Base-by-base conservation (phyloP, 2,797 vertebrate genomes). In the Dallia pectoralis region DNA sequence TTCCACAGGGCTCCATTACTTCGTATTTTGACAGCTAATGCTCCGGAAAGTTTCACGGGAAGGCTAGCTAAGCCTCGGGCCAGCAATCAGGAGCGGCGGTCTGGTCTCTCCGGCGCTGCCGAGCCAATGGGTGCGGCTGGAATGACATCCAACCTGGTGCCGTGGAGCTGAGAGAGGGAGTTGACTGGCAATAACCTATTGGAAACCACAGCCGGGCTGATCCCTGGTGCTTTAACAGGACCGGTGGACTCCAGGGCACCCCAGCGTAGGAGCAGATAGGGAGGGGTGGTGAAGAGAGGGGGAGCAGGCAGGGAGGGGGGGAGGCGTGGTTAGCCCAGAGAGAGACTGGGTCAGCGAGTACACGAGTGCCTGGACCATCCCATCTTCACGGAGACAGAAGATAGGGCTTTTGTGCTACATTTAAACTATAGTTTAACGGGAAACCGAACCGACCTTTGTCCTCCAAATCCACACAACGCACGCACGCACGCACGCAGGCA, bases 381-480 rank as follows among this genome's bases (percentile, higher is more conserved):
- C 12, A 12, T 19, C 22, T 11, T 27, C 25, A 27, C 53, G 11
- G 9, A 59, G n/a, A 25, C 53, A 59, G 53, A 25, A 59, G 22
- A 27, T 14, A 1, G 40, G 40, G 11, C 53, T 59, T 59, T 59
- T 27, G 53, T 27, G 22, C 53, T 25, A 27, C 25, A 44, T 44
- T 14, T 44, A 44, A 44, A 44, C 84, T 78, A 95, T 79, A 76
- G 96, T 95, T 97, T 84, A 25, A 59, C 53, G 14, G 53, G 53
- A 59, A 22, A 59, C 25, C 4, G 22, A 56, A 56, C 53, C 25
- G 9, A 22, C 53, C 53, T n/a, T 22, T 56, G n/a, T 56, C 53
- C 53, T 56, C n/a, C 53, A 56, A 56, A 22, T 56, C 51, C 51
- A 56, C n/a, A 56, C n/a, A n/a, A n/a, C n/a, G n/a, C n/a, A n/a